Evolutionary conservation across 2,113 vertebrate species (phyloP).

Genomic region (Circaetus cinerascens): DNA sequence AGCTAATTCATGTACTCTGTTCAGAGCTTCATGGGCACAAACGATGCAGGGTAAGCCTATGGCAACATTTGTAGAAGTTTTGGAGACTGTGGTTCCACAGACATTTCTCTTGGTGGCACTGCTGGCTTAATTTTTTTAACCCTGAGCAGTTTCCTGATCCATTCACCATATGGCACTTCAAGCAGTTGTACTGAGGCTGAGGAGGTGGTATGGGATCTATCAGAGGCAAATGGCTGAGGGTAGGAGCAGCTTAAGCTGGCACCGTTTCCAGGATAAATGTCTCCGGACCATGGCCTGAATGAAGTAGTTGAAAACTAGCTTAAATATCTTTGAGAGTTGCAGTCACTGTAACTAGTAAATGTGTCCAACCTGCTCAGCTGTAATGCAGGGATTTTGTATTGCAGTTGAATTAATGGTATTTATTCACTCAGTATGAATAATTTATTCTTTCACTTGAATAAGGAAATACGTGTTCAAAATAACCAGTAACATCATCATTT

Average conservation of each 20-base stretch:
- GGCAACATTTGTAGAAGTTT: neutral
- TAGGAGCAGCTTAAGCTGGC: neutral
- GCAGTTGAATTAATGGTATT: neutral
- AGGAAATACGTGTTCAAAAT: neutral
- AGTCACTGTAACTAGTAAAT: neutral
- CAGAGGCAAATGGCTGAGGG: neutral
- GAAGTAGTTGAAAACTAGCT: neutral
- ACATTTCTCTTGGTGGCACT: constrained; percentile 68
- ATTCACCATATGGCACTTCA: neutral
- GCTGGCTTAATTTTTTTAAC: constrained; percentile 63
- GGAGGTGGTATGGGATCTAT: neutral
- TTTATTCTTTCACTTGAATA: neutral
- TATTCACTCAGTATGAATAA: neutral
- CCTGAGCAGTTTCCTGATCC: constrained; percentile 1
- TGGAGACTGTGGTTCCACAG: constrained; percentile 61
- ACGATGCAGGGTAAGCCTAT: neutral
- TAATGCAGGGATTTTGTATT: neutral
- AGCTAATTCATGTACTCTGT: neutral
- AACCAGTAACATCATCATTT: neutral
- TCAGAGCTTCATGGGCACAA: neutral
- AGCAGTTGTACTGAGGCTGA: neutral
- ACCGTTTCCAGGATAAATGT: neutral
- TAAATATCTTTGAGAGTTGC: neutral
- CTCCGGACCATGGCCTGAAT: neutral
- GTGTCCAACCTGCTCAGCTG: neutral